phyloP scores from a whole-genome alignment of 2,888 invertebrate genomes.

The Liopterus haemorrhoidalis region DNA sequence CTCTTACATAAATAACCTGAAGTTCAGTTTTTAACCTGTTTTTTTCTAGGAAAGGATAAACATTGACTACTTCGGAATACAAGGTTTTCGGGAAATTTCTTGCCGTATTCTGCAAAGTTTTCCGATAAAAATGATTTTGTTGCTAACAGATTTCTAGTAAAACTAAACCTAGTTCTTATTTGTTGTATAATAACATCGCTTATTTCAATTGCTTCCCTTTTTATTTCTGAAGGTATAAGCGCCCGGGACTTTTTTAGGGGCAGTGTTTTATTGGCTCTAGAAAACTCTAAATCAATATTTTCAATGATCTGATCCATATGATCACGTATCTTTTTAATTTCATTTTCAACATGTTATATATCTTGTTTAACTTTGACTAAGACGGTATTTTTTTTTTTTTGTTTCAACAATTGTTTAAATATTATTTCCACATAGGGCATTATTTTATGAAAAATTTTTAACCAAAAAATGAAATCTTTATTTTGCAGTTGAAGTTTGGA shows the following conservation, averaged over 20 bases:
- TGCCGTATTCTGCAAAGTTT: slow-evolving; percentile 26
- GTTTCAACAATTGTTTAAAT: slow-evolving; percentile 1
- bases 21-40: slow-evolving; percentile 33
- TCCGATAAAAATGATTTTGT: slow-evolving; percentile 30
- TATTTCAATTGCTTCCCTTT: not conserved
- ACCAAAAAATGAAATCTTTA: too few species aligned
- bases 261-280: too few species aligned
- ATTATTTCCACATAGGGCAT: too few species aligned
- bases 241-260: too few species aligned
- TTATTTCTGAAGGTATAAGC: too few species aligned
- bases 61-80: slow-evolving; percentile 18
- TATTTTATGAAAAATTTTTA: too few species aligned
- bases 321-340: too few species aligned
- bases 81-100: slow-evolving; percentile 28
- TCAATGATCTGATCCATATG: too few species aligned
- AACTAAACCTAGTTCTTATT: slow-evolving; percentile 32
- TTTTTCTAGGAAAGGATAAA: slow-evolving; percentile 30
- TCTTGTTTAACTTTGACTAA: not conserved
- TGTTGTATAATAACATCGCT: slow-evolving; percentile 31
- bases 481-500: too few species aligned
- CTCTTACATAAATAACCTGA: slow-evolving; percentile 30
- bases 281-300: too few species aligned
- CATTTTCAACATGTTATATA: not conserved
- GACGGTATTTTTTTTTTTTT: not conserved
- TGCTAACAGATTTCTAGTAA: slow-evolving; percentile 32